These are phyloP conservation scores for Furcifer pardalis DNA, from an alignment of 2,797 vertebrate genomes.

Conservation along the genomic window DNA sequence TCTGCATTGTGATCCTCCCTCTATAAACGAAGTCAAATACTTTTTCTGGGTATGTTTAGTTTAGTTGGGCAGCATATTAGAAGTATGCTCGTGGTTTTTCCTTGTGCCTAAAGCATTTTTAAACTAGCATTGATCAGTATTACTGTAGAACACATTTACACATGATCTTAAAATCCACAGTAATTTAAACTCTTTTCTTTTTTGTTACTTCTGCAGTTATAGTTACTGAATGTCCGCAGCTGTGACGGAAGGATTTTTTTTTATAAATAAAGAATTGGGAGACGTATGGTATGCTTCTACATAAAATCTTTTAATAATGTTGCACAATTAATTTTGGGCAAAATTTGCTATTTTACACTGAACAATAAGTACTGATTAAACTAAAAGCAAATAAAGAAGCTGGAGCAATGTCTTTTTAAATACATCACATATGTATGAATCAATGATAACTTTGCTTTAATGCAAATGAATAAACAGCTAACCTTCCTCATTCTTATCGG, in stretches of 20 bases:
- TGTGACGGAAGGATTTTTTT: neutral
- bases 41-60: neutral
- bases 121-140: neutral
- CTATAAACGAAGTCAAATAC: neutral
- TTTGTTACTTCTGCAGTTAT: neutral
- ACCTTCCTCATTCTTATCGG: constrained; percentile 96
- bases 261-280: neutral
- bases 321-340: neutral
- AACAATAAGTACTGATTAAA: neutral
- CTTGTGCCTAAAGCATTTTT: neutral
- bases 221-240: neutral
- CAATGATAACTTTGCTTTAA: constrained; percentile 56
- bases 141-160: neutral
- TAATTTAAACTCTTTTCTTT: neutral
- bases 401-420: constrained; percentile 78
- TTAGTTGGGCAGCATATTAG: neutral
- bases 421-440: constrained; percentile 58
- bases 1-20: neutral
- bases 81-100: neutral
- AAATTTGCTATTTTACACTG: neutral
- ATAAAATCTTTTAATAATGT: neutral
- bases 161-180: neutral
- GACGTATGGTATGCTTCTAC: neutral
- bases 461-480: constrained; percentile 78
- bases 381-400: constrained; percentile 62